Evolutionary conservation across 2,113 vertebrate species (phyloP).

Genomic region (Ancistrus triradiatus): DNA sequence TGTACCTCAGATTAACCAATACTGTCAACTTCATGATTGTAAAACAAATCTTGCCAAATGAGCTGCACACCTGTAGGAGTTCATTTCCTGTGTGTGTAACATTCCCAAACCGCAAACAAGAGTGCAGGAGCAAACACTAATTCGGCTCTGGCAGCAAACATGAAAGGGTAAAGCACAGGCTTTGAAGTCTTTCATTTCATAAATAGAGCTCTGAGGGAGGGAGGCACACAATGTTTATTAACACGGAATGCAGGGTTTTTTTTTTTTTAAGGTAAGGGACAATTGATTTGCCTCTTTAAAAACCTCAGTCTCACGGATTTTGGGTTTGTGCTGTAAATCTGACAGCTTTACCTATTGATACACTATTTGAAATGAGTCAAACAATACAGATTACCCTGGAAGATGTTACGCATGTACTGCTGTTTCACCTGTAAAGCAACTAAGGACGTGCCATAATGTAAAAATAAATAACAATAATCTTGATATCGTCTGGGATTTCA

Average conservation of each 20-base stretch:
- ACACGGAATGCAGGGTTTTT: conserved; percentile 33
- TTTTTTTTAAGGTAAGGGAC: no score
- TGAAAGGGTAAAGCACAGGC: conserved; percentile 43
- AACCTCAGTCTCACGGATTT: not conserved
- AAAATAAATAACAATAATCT: no score
- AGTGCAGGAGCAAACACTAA: conserved; percentile 24
- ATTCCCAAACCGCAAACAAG: conserved; percentile 1
- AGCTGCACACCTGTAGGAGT: not conserved
- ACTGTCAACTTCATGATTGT: not conserved
- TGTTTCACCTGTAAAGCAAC: no score
- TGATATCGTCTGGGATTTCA: no score
- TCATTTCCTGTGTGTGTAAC: conserved; percentile 9
- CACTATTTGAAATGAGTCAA: no score
- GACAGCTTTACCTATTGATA: no score
- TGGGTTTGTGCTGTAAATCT: not conserved
- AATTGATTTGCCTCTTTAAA: conserved; percentile 30
- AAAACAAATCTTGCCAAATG: not conserved
- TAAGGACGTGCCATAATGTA: no score
- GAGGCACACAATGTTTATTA: conserved; percentile 32
- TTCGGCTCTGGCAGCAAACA: conserved; percentile 38
- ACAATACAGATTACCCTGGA: no score
- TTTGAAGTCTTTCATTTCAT: conserved; percentile 53
- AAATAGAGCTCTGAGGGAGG: conserved; percentile 37
- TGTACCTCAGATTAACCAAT: not conserved
- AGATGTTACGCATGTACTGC: no score